Evolutionary conservation across 2,113 vertebrate genomes (phyloP).

Genomic region (Caloenas nicobarica): DNA sequence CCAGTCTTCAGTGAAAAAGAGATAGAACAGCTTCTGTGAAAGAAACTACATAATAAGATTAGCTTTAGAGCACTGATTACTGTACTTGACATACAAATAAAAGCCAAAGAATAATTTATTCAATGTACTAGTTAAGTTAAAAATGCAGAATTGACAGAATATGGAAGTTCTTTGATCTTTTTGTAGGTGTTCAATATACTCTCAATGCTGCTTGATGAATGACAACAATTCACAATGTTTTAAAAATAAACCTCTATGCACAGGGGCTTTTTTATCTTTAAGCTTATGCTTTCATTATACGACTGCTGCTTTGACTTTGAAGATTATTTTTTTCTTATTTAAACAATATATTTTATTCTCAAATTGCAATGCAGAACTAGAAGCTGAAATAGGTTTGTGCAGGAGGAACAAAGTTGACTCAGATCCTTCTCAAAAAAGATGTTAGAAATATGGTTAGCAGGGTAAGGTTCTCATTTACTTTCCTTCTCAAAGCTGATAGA

Average conservation of each 20-base stretch:
- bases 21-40: slow-evolving; percentile 8
- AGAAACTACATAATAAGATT: slow-evolving; percentile 60
- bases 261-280: background rate
- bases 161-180: slow-evolving; percentile 59
- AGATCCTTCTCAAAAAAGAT: background rate
- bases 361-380: background rate
- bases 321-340: background rate
- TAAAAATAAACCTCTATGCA: slow-evolving; percentile 42
- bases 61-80: slow-evolving; percentile 57
- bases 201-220: slow-evolving; percentile 13
- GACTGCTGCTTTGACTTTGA: slow-evolving; percentile 39
- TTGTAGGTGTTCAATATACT: slow-evolving; percentile 41
- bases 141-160: slow-evolving; percentile 55
- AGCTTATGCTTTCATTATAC: slow-evolving; percentile 22
- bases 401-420: background rate
- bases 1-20: slow-evolving; percentile 8
- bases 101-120: slow-evolving; percentile 20
- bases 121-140: slow-evolving; percentile 47
- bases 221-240: slow-evolving; percentile 32
- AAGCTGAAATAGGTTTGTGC: background rate
- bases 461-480: slow-evolving; percentile 3
- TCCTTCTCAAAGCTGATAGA: background rate
- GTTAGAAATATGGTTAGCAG: background rate
- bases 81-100: slow-evolving; percentile 35
- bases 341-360: slow-evolving; percentile 22